Conservation (phyloP, 2,113 vertebrate genomes). For the Nesospiza acunhae region DNA sequence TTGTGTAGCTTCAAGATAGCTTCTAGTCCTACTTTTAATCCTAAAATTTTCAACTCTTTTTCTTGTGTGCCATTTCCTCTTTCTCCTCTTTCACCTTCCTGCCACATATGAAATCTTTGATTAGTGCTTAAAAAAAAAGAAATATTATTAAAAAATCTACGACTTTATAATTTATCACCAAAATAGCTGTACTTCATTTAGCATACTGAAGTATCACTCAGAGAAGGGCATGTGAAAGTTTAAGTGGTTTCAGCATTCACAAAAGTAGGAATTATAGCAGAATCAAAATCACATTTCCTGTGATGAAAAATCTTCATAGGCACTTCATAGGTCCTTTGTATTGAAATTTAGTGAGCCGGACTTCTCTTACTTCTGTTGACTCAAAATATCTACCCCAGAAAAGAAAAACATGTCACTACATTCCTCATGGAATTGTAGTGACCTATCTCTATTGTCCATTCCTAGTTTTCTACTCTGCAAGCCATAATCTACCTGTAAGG, state of each 20-base stretch:
- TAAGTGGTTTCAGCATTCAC: neutral
- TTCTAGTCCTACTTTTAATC: neutral
- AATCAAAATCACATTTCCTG: neutral
- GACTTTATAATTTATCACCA: neutral
- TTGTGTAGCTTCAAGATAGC: neutral
- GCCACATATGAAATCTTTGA: neutral
- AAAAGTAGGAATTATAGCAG: neutral
- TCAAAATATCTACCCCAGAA: neutral
- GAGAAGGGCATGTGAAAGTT: neutral
- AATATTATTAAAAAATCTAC: neutral
- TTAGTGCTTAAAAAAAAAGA: neutral
- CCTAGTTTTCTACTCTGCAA: neutral
- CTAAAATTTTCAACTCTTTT: neutral
- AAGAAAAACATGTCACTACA: neutral
- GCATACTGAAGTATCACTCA: neutral
- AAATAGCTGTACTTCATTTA: neutral
- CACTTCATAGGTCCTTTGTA: neutral
- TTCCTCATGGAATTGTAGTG: neutral
- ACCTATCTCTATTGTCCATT: neutral
- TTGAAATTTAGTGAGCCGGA: neutral
- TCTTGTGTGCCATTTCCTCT: neutral
- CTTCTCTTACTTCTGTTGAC: neutral
- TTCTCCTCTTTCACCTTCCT: neutral
- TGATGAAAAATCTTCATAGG: neutral
- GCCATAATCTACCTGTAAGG: neutral